A percentile compares a stretch with the other conserved stretches of the same genome.
These are phyloP conservation scores for Eupelmus urozonus DNA, from an alignment of 2,888 invertebrate genomes.

Conservation along the genomic window DNA sequence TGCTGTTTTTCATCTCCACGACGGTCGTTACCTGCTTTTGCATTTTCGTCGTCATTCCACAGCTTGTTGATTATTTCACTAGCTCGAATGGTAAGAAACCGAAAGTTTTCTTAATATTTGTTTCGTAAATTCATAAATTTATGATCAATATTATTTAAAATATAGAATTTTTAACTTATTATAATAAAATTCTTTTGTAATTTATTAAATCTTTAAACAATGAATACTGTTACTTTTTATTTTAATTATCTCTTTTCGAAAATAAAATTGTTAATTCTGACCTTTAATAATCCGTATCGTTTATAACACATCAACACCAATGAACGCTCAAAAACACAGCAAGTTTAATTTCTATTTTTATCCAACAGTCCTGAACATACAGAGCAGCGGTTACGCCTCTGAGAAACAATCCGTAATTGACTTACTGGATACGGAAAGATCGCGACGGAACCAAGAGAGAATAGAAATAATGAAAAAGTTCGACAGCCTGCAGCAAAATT, in stretches of 20 bases:
- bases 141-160: background rate
- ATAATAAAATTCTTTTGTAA: no score
- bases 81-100: conserved; percentile 31
- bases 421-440: conserved; percentile 14
- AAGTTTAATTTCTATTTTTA: background rate
- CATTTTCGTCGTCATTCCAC: conserved; percentile 35
- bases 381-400: conserved; percentile 10
- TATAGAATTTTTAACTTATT: background rate
- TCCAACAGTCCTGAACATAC: background rate
- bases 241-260: no score
- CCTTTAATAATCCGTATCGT: no score
- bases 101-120: background rate
- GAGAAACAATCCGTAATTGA: conserved; percentile 19
- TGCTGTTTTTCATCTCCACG: conserved; percentile 32
- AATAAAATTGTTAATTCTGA: no score
- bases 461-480: conserved; percentile 39
- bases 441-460: conserved; percentile 27
- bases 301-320: no score
- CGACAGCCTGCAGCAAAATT: conserved; percentile 31
- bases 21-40: conserved; percentile 38
- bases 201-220: background rate
- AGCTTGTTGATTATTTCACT: conserved; percentile 44
- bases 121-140: background rate
- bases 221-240: no score
- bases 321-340: no score